Evolutionary conservation across 2,888 invertebrate species (phyloP), one percentile per base, ranked within the genome.

Genomic region (Temnothorax rugatulus): DNA sequence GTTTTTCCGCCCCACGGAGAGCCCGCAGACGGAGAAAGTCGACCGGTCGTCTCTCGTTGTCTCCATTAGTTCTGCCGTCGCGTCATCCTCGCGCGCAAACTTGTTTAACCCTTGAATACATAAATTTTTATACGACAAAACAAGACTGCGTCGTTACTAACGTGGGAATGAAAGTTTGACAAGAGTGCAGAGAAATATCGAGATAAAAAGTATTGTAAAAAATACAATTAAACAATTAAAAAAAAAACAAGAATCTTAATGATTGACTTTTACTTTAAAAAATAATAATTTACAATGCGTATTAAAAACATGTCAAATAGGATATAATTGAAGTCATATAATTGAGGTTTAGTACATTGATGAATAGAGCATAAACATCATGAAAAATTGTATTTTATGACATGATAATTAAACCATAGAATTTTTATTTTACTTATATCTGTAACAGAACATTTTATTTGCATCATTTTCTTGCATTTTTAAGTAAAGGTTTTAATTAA

Each of bases 21-120:
- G 50, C 82, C 81, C 41, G 38, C 75, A 73, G 82, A 81, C 47
- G 59, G 34, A 69, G 69, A 79, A 69, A 79, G 68, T 66, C 76
- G 66, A 54, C 52, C 41, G 76, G 66, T 41, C 52, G 59, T 76
- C 64, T 76, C 76, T 64, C 52, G 66, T 79, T 69, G 59, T 79
- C 59, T 81, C 59, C 66, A 71, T 69, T 59, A 81, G 59, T 50
- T 71, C 25, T 41, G 9, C 29, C 34, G 44, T 79, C 69, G 13
- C 59, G 47, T 59, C 71, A 18, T 64, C 34, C 34, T 69, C 34
- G 34, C 47, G n/a, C 34, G 2, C 34, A 59, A 44, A 44, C 44
- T 81, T 69, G 38, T 47, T 38, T 47, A 50, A 50, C 34, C 47
- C 68, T 57, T 71, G 44, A 50, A 59, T 50, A 47, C 18, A 59